A percentile compares a stretch with the other conserved stretches of the same genome.
phyloP scores from a whole-genome alignment of 2,797 vertebrate genomes.

The Cichlasoma orientale region DNA sequence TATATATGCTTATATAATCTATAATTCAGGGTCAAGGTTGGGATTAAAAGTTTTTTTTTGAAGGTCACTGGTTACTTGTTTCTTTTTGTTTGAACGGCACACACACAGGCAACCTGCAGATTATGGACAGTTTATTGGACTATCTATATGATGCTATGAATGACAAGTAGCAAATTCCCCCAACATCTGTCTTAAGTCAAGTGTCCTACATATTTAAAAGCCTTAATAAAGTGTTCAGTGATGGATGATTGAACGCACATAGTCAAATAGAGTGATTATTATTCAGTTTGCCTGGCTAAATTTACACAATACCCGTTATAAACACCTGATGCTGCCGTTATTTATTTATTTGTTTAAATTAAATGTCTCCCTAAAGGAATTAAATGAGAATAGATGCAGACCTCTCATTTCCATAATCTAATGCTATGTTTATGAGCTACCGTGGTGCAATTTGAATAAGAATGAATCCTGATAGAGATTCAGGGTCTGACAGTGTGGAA shows the following conservation, averaged over 20 bases:
- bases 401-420: constrained; percentile 83
- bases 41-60: too few relatives aligned
- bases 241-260: constrained; percentile 71
- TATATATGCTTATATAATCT: too few relatives aligned
- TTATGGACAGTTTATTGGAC: constrained; percentile 21
- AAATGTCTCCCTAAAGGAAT: constrained; percentile 83
- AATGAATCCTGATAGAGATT: constrained; percentile 73
- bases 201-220: constrained; percentile 74
- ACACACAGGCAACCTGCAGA: constrained; percentile 14
- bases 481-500: constrained; percentile 45
- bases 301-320: constrained; percentile 76
- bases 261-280: constrained; percentile 73
- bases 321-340: constrained; percentile 76
- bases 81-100: background rate
- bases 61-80: constrained; percentile 6
- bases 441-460: constrained; percentile 76
- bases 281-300: constrained; percentile 73
- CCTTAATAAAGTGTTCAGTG: constrained; percentile 78
- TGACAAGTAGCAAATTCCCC: constrained; percentile 66
- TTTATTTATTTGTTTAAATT: constrained; percentile 84
- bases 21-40: too few relatives aligned
- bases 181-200: constrained; percentile 59
- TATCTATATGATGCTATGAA: constrained; percentile 38
- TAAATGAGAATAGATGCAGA: constrained; percentile 75
- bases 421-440: constrained; percentile 79